A percentile compares a stretch with the other conserved stretches of the same genome.
Evolutionary conservation across 37 sponge, comb jelly and placozoan species (phyloP).

Genomic region (Aplysina aerophoba): DNA sequence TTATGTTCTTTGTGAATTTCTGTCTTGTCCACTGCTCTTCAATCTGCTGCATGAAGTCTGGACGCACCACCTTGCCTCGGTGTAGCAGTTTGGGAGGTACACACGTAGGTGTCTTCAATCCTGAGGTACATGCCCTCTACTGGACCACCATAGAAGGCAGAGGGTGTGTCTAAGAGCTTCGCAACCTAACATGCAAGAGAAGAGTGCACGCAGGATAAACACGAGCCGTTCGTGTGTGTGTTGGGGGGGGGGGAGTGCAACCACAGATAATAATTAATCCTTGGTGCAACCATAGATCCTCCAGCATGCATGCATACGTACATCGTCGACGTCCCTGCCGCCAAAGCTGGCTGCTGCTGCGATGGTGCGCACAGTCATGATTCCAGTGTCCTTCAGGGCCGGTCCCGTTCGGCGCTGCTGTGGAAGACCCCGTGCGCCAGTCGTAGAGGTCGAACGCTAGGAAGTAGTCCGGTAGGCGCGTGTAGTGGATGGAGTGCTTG

Average conservation of each 20-base stretch:
- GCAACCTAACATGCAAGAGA: slow-evolving; percentile 25
- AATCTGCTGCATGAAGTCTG: slow-evolving; percentile 88
- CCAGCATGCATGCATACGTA: too few relatives aligned
- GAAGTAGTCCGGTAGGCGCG: slow-evolving; percentile 79
- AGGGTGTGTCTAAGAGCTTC: slow-evolving; percentile 55
- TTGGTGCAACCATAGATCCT: too few relatives aligned
- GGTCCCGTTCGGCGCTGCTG: slow-evolving; percentile 80
- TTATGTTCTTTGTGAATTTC: slow-evolving; percentile 85
- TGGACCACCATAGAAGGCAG: slow-evolving; percentile 88
- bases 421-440: slow-evolving; percentile 48
- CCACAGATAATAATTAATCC: too few relatives aligned
- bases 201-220: background rate
- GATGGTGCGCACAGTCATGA: slow-evolving; percentile 66
- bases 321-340: slow-evolving; percentile 74
- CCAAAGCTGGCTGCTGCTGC: slow-evolving; percentile 44
- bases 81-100: slow-evolving; percentile 22
- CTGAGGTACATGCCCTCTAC: slow-evolving; percentile 84
- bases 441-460: slow-evolving; percentile 87
- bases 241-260: too few relatives aligned
- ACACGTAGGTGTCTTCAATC: slow-evolving; percentile 65
- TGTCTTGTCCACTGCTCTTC: slow-evolving; percentile 91
- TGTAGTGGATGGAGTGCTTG: slow-evolving; percentile 94
- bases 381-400: slow-evolving; percentile 56
- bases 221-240: background rate
- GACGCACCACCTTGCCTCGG: slow-evolving; percentile 83